These are phyloP conservation scores for Lepus europaeus DNA, from an alignment of 2,113 vertebrate species.

Conservation along the genomic window DNA sequence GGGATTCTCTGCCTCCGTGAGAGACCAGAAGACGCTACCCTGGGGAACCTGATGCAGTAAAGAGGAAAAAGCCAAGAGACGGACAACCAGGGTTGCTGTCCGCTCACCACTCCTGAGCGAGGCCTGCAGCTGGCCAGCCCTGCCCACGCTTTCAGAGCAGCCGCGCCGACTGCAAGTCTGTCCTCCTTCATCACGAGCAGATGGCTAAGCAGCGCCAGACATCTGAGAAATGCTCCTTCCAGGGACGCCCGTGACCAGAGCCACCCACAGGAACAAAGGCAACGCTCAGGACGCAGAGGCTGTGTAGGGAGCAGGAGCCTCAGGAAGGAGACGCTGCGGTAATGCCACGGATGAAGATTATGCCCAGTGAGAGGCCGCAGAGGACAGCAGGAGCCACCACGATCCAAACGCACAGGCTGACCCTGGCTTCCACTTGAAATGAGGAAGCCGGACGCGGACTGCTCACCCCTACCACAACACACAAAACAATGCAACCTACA, in stretches of 20 bases:
- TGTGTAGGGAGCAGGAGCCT: not conserved
- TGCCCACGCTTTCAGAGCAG: not conserved
- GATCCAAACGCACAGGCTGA: not conserved
- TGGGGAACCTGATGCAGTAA: too few relatives aligned
- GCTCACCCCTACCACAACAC: not conserved
- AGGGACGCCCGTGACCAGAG: slow-evolving; percentile 35
- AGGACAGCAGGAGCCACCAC: not conserved
- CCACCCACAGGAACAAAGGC: not conserved
- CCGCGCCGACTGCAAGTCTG: not conserved
- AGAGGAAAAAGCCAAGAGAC: not conserved
- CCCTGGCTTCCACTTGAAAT: not conserved
- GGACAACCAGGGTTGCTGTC: not conserved
- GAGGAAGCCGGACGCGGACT: not conserved
- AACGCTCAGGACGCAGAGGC: not conserved
- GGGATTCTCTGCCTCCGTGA: accelerated
- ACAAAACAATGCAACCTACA: accelerated
- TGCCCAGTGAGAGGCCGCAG: not conserved
- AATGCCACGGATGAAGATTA: accelerated
- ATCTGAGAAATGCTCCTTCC: not conserved
- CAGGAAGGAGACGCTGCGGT: not conserved
- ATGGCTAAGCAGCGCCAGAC: not conserved
- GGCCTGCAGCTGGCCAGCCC: not conserved
- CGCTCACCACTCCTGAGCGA: not conserved
- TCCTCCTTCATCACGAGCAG: slow-evolving; percentile 21
- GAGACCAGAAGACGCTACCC: accelerated